Evolutionary conservation across 2,113 vertebrate species (phyloP), one percentile per base, ranked within the genome.

Genomic region (Dasyprocta punctata): DNA sequence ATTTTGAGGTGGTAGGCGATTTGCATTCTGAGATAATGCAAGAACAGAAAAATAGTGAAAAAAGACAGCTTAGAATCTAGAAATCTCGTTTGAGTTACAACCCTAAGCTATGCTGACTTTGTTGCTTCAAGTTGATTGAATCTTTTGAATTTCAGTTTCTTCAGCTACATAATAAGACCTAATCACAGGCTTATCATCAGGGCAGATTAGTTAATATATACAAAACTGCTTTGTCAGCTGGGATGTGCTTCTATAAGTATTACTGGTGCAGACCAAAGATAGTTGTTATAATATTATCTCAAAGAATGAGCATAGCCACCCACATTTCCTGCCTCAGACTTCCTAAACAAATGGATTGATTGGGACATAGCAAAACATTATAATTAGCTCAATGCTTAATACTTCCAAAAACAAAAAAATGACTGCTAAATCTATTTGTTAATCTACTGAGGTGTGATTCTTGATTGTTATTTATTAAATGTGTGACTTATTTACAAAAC

Each of bases 391-490:
- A 52, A 2, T 69, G 63, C 33, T 80, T 17, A 41, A 44, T 8
- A 16, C 47, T 93, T 94, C 49, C 84, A 13, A 47, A 69, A 78
- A 1, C 47, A 30, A 83, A 77, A 54, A 92, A 81, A 60, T 14
- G 28, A 4, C 26, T 16, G n/a, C n/a, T n/a, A 41, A 44, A 41
- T 92, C 89, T 86, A 24, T 58, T 49, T 63, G 58, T 69, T 93
- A 81, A 86, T 69, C n/a, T 82, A 28, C 61, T 96, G 61, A 90
- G 17, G 11, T 94, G 16, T 81, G 60, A 61, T 86, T 89, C 90
- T 96, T 90, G 75, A 82, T 63, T 91, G 81, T 75, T 78, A 81
- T 65, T 84, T 97, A 52, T 81, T 86, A 67, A 82, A 58, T 81
- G 13, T 81, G 67, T 90, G 14, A 0, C 49, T 63, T 89, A 81